Percentiles rank a stretch among this genome's conserved stretches.
Conservation (phyloP, 2,797 vertebrate species). For the Scolopax rusticola region DNA sequence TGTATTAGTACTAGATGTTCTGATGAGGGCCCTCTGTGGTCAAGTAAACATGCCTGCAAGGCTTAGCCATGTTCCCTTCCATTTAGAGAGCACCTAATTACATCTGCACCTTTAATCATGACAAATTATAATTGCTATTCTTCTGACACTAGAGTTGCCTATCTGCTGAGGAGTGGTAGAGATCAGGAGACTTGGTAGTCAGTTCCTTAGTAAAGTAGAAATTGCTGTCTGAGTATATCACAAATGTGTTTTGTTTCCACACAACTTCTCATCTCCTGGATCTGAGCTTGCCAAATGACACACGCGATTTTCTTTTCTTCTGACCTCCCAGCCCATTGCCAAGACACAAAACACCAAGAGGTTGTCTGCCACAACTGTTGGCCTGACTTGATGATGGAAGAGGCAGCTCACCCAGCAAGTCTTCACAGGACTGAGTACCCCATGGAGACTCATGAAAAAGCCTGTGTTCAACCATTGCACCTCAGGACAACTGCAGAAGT, state of each 20-base stretch:
- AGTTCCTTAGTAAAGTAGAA: neutral
- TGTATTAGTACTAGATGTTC: constrained; percentile 44
- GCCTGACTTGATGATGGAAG: neutral
- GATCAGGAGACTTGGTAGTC: neutral
- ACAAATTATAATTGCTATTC: neutral
- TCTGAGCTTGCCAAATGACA: neutral
- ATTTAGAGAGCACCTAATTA: constrained; percentile 2
- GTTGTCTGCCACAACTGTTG: neutral
- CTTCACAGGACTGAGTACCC: neutral
- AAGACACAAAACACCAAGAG: neutral
- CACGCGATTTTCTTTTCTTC: neutral
- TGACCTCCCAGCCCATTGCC: neutral
- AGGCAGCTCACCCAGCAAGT: neutral
- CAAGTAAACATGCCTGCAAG: constrained; percentile 27
- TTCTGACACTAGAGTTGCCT: neutral
- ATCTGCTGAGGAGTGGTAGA: neutral
- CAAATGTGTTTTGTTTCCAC: neutral
- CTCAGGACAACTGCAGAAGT: neutral
- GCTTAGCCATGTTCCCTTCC: constrained; percentile 5
- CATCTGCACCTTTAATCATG: constrained; percentile 10
- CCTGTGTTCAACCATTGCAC: neutral
- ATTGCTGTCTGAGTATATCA: neutral
- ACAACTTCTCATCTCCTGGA: neutral
- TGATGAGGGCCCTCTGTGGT: constrained; percentile 19
- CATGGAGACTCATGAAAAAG: neutral